A percentile compares a stretch with the other conserved stretches of the same genome.
Conservation (phyloP, 2,797 vertebrate genomes). For the Mormyrops boulengeri region DNA sequence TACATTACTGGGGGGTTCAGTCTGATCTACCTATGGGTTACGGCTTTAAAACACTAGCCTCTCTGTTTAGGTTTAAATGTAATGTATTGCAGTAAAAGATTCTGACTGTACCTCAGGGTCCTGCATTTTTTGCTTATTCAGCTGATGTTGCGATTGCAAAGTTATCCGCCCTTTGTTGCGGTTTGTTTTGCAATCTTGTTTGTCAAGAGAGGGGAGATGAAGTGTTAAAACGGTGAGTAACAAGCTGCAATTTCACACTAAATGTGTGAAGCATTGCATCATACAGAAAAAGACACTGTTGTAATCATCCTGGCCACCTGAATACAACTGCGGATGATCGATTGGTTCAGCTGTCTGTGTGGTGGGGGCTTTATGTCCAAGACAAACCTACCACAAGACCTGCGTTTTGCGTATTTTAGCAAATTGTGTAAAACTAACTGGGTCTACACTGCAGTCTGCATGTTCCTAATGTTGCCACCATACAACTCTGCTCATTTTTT, state of each 20-base stretch:
- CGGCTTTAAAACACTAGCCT: background rate
- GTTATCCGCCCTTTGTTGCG: background rate
- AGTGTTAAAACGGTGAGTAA: background rate
- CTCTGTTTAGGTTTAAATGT: background rate
- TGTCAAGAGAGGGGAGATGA: background rate
- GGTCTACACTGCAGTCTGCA: background rate
- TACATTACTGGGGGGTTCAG: background rate
- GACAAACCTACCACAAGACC: background rate
- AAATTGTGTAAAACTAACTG: background rate
- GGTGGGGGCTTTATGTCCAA: background rate
- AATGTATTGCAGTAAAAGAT: background rate
- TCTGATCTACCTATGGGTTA: background rate
- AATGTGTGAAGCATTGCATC: background rate
- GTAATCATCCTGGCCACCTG: background rate
- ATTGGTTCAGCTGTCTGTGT: background rate
- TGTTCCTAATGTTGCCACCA: background rate
- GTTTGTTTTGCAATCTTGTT: constrained; percentile 2
- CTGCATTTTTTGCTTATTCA: background rate
- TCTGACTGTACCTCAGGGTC: background rate
- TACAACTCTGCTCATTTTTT: background rate
- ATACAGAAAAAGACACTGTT: background rate
- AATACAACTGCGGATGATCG: background rate
- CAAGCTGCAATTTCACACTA: background rate
- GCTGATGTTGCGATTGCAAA: background rate
- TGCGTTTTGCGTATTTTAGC: background rate